phyloP scores from a whole-genome alignment of 2,888 invertebrate genomes.

The Andrena chrysosceles region DNA sequence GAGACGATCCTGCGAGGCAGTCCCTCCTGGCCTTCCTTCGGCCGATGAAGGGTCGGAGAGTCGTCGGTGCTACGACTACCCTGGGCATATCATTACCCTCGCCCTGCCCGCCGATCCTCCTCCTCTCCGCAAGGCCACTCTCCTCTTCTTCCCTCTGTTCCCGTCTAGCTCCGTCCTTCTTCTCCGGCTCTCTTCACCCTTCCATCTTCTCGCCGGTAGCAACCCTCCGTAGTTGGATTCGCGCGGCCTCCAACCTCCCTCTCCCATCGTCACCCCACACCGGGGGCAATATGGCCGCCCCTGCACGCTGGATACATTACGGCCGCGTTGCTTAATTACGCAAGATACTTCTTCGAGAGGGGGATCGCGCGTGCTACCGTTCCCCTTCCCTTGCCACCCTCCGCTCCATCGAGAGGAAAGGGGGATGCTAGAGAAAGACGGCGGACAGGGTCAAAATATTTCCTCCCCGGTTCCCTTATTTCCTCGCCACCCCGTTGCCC shows the following conservation, averaged over 20 bases:
- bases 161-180: slow-evolving; percentile 67
- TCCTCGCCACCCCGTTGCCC: slow-evolving; percentile 26
- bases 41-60: slow-evolving; percentile 66
- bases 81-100: slow-evolving; percentile 79
- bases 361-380: slow-evolving; percentile 56
- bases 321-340: slow-evolving; percentile 84
- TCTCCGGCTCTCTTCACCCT: slow-evolving; percentile 80
- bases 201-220: slow-evolving; percentile 75
- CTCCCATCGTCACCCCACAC: slow-evolving; percentile 52
- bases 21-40: slow-evolving; percentile 46
- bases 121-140: slow-evolving; percentile 43
- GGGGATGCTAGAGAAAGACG: neutral
- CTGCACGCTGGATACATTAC: slow-evolving; percentile 77
- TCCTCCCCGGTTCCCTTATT: slow-evolving; percentile 35
- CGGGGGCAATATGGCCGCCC: slow-evolving; percentile 80
- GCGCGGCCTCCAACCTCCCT: slow-evolving; percentile 69
- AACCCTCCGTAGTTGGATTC: slow-evolving; percentile 78
- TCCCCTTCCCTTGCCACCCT: slow-evolving; percentile 70
- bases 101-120: slow-evolving; percentile 53
- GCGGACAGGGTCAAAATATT: slow-evolving; percentile 49
- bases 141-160: slow-evolving; percentile 41
- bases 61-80: slow-evolving; percentile 69
- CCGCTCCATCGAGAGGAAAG: slow-evolving; percentile 64
- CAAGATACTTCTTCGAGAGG: slow-evolving; percentile 85
- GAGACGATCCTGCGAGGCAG: slow-evolving; percentile 58